Base-by-base conservation (phyloP, 2,888 invertebrate genomes). In the Carpatolechia fugitivella region DNA sequence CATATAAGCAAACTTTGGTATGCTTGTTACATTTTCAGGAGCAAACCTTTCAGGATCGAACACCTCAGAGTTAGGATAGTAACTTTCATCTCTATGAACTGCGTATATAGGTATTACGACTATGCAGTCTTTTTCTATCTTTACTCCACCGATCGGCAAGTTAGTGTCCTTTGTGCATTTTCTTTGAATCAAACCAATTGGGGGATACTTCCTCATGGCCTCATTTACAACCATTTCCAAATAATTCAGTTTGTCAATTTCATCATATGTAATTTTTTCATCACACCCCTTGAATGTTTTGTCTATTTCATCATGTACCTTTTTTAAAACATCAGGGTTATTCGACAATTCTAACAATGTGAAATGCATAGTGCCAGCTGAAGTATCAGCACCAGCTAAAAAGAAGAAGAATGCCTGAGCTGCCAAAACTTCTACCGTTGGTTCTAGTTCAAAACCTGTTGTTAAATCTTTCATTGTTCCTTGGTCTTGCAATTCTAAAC, bases 31-130 rank as follows among this genome's bases (percentile, higher is more conserved):
- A 52, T 76, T 77, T 47, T 74, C 64, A 10, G 54, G 54, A 20
- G 48, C 52, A 73, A 91, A 92, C 59, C 91, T 76, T 35, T 90
- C 86, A 1, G 91, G 91, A 60, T 90, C 81, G 64, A 87, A 91
- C 38, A 62, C 47, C 10, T 82, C 74, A 10, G 90, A 84, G 36
- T 89, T 68, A 0, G 81, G 78, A 55, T 65, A 88, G 54, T 80
- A 74, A 13, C 76, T 76, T 29, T 75, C 71, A 60, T 90, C 87
- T 58, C 78, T 72, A 16, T 85, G 84, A 41, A 84, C 64, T 2
- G 68, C 78, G 60, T 62, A 86, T 46, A 78, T 58, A 0, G 83
- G 76, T 48, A 80, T 44, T 0, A 76, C 31, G 0, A 76, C 56
- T 1, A 66, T 33, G 2, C 56, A 61, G 50, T 62, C 74, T 58